Evolutionary conservation across 2,113 vertebrate genomes (phyloP).

Genomic region (Pseudopipra pipra): DNA sequence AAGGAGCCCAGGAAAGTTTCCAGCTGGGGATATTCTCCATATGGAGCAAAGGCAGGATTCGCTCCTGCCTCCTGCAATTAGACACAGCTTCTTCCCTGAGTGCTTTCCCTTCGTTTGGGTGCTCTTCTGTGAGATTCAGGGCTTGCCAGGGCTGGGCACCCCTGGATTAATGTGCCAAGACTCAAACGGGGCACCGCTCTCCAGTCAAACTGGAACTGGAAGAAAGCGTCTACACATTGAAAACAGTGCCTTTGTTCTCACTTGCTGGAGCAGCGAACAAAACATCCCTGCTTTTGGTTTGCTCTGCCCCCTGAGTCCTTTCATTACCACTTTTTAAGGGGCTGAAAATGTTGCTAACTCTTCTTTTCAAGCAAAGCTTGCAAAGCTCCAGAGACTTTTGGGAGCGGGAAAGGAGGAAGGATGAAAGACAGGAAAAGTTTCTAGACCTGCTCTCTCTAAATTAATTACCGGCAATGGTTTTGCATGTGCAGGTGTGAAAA

Average conservation of each 20-base stretch:
- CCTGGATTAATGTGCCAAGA: neutral
- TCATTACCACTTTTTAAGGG: conserved; percentile 24
- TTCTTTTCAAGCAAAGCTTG: conserved; percentile 1
- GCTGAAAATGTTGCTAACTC: conserved; percentile 24
- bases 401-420: neutral
- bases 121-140: neutral
- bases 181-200: neutral
- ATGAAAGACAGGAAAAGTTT: conserved; percentile 19
- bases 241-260: conserved; percentile 37
- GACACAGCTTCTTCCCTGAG: neutral
- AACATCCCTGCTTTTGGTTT: neutral
- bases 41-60: neutral
- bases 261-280: neutral
- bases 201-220: conserved; percentile 1
- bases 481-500: neutral
- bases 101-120: neutral
- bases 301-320: neutral
- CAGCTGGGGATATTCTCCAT: neutral
- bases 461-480: neutral
- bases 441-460: neutral
- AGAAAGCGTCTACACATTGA: neutral
- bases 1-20: neutral
- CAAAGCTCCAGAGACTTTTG: neutral
- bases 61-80: neutral
- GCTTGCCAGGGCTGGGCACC: neutral